These are phyloP conservation scores for Pasiphila rectangulata DNA, from an alignment of 2,888 invertebrate species.

Conservation along the genomic window DNA sequence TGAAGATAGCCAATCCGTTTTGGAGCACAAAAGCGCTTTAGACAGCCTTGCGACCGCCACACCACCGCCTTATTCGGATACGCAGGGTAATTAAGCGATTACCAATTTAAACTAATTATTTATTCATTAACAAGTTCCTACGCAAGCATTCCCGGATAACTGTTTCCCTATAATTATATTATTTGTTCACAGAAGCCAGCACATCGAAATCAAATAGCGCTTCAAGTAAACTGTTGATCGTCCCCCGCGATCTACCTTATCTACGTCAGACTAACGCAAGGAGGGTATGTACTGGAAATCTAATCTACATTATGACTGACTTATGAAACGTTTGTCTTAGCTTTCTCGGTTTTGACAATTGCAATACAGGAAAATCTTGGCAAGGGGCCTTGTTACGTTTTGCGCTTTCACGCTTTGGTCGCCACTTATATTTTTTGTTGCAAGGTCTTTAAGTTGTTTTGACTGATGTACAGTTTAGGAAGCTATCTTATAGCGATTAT, in stretches of 20 bases:
- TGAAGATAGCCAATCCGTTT: constrained; percentile 45
- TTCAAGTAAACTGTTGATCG: constrained; percentile 69
- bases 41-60: constrained; percentile 52
- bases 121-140: constrained; percentile 17
- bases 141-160: constrained; percentile 16
- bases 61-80: constrained; percentile 62
- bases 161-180: constrained; percentile 18
- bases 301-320: neutral
- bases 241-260: constrained; percentile 74
- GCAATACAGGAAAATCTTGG: neutral
- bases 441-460: no score
- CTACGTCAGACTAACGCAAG: constrained; percentile 78
- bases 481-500: no score
- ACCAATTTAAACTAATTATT: constrained; percentile 17
- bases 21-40: constrained; percentile 52
- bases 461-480: no score
- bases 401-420: neutral
- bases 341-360: neutral
- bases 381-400: neutral
- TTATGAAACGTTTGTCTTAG: neutral
- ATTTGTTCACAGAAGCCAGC: constrained; percentile 58
- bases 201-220: constrained; percentile 62
- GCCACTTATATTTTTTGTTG: neutral
- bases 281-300: constrained; percentile 54
- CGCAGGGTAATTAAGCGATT: constrained; percentile 54